These are phyloP conservation scores for Holcopasites calliopsidis DNA, from an alignment of 1,140 invertebrate genomes.

Conservation along the genomic window DNA sequence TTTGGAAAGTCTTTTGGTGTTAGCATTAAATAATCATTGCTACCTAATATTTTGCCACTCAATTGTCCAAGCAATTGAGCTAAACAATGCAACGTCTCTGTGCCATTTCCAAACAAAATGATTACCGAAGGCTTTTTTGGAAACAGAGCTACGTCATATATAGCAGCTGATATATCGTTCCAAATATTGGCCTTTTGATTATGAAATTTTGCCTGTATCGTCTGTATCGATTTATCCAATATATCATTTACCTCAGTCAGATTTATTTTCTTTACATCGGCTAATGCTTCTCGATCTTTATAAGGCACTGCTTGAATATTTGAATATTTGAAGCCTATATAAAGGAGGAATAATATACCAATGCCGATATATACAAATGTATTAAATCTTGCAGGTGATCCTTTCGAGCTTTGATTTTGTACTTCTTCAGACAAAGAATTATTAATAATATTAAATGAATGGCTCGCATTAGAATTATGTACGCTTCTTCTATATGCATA, in stretches of 20 bases:
- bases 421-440: background rate
- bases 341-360: background rate
- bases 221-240: slow-evolving; percentile 15
- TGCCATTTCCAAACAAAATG: slow-evolving; percentile 65
- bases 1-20: slow-evolving; percentile 60
- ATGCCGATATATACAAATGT: background rate
- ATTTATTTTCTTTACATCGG: background rate
- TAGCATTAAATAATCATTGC: slow-evolving; percentile 48
- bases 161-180: slow-evolving; percentile 59
- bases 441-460: background rate
- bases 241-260: background rate
- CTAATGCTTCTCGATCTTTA: no score
- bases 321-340: no score
- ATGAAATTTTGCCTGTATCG: slow-evolving; percentile 51
- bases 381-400: background rate
- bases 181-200: slow-evolving; percentile 66
- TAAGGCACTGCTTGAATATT: no score
- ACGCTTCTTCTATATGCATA: background rate
- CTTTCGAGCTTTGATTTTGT: background rate
- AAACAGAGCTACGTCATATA: slow-evolving; percentile 53
- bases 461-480: background rate
- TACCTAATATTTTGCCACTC: slow-evolving; percentile 56
- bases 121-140: slow-evolving; percentile 62
- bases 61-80: slow-evolving; percentile 60
- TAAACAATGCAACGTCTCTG: slow-evolving; percentile 64